phyloP scores from a whole-genome alignment of 2,797 vertebrate species.

The Schizopygopsis malacanthus region DNA sequence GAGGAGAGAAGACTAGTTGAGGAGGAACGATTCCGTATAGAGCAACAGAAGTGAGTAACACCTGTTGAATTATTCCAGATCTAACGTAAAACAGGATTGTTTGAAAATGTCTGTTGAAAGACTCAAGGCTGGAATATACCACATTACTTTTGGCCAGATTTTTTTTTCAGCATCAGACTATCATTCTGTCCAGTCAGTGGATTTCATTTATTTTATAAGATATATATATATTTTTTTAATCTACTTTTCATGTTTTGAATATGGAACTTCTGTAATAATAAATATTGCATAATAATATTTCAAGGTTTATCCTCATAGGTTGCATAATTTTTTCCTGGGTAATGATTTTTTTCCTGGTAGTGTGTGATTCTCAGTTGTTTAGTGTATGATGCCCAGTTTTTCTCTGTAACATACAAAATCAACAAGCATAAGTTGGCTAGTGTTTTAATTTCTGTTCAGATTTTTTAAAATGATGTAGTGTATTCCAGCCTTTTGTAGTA shows the following conservation, averaged over 20 bases:
- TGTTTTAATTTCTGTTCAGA: not conserved
- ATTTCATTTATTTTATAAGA: not conserved
- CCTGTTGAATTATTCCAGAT: not conserved
- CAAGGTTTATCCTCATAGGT: no score
- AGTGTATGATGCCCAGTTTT: not conserved
- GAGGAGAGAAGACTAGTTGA: constrained; percentile 89
- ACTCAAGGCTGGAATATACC: not conserved
- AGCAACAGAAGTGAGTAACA: constrained; percentile 93
- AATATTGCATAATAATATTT: not conserved
- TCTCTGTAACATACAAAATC: not conserved
- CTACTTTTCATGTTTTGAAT: not conserved
- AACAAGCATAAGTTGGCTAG: no score
- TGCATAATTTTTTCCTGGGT: not conserved
- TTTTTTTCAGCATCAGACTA: not conserved
- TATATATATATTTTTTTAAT: no score
- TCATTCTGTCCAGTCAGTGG: not conserved
- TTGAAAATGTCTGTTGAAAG: not conserved
- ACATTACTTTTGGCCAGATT: not conserved
- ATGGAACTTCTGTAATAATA: not conserved
- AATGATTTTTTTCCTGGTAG: not conserved
- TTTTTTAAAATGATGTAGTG: not conserved
- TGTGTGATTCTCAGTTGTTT: not conserved
- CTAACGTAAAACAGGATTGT: not conserved
- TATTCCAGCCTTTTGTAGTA: not conserved
- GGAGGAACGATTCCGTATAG: constrained; percentile 91